Base-by-base conservation (phyloP, 92 coral and sea anemone genomes). In the Actinostola sp. region DNA sequence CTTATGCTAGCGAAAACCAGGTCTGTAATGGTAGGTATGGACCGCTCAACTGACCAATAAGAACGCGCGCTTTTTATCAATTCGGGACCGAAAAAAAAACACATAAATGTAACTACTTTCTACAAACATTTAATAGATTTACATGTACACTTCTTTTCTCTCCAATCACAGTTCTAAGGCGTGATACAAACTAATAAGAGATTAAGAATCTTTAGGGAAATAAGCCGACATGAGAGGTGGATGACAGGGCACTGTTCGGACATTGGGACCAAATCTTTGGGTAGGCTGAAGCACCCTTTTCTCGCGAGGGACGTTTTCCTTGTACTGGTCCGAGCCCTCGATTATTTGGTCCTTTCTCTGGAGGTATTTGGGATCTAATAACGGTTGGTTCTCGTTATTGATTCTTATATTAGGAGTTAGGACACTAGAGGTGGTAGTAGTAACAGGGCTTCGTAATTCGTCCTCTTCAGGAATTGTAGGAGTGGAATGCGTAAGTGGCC, bases 211-310 rank as follows among this genome's bases (percentile, higher is more conserved):
- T n/a, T 30, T 59, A 10, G 98, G 98, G 54, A 93, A 93, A 51
- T 93, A 93, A 17, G 98, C 93, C 28, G 98, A 93, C 98, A 93
- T 91, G 13, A 93, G 85, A 9, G 97, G 98, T 51, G 89, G 68
- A 28, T 69, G 85, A 3, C 76, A 67, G 54, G 79, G 63, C 65
- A 46, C 62, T 9, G 73, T 52, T 7, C 60, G 46, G 3, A 75
- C 69, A 43, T 66, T 73, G 10, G 85, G 54, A 16, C 61, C 68
- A 57, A 54, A 66, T 49, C 67, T 36, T 28, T 46, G 88, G 61
- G 34, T 62, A 55, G 63, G 80, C 21, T 38, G 79, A 41, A 75
- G 55, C n/a, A 75, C 61, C 61, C 81, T 63, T 14, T 53, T 75
- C 9, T 63, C 81, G 52, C 73, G 71, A 20, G 66, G 81, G 10